Conservation (phyloP, 2,888 invertebrate species). For the Machimus rusticus region DNA sequence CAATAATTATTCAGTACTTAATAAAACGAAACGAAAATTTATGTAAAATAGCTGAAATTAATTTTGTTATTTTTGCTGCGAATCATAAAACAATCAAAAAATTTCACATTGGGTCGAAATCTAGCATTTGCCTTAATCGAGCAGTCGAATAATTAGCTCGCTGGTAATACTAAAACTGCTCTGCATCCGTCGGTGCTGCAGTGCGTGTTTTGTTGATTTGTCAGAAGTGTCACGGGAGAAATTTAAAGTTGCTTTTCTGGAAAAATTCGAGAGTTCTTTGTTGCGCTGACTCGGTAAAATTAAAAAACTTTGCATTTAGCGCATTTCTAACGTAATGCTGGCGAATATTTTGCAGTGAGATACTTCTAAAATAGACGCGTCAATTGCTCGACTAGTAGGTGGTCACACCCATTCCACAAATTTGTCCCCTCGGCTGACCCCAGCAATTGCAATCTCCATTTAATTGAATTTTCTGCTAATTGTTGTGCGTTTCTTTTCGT, state of each 20-base stretch:
- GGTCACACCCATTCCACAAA: slow-evolving; percentile 19
- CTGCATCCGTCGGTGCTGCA: not conserved
- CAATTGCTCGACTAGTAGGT: not conserved
- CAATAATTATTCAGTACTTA: too few species aligned
- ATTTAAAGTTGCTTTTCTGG: not conserved
- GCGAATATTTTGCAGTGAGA: not conserved
- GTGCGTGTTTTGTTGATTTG: not conserved
- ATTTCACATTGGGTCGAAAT: not conserved
- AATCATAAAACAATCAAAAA: too few species aligned
- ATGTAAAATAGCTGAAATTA: too few species aligned
- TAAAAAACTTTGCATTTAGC: not conserved
- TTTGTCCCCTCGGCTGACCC: not conserved
- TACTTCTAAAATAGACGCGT: not conserved
- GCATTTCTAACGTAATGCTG: not conserved
- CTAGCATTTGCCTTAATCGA: not conserved
- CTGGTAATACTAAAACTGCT: not conserved
- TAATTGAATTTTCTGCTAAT: not conserved
- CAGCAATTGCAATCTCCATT: not conserved
- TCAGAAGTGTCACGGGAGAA: not conserved
- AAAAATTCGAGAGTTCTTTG: not conserved
- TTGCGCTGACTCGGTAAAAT: not conserved
- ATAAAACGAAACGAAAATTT: too few species aligned
- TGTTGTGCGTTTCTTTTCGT: not conserved
- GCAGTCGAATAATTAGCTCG: not conserved
- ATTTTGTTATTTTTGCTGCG: too few species aligned